Evolutionary conservation across 2,797 vertebrate genomes (phyloP).

Genomic region (Sebastes minor): DNA sequence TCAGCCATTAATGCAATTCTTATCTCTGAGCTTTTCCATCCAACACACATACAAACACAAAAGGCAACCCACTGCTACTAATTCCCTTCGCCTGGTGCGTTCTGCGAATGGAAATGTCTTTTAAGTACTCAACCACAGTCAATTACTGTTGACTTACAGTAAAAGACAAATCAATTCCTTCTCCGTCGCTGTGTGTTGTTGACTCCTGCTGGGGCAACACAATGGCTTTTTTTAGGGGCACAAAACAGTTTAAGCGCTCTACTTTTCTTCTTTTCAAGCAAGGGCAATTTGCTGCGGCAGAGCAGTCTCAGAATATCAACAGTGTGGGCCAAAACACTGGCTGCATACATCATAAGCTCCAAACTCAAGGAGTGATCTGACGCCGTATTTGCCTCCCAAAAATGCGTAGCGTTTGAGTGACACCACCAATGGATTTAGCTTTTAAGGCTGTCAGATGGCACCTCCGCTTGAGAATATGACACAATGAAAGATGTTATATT

Average conservation of each 20-base stretch:
- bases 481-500: conserved; percentile 58
- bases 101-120: conserved; percentile 48
- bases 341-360: conserved; percentile 63
- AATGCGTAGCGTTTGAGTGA: conserved; percentile 37
- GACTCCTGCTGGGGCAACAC: conserved; percentile 61
- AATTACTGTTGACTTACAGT: conserved; percentile 73
- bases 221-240: conserved; percentile 28
- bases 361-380: conserved; percentile 37
- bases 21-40: conserved; percentile 19
- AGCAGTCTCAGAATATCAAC: conserved; percentile 63
- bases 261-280: conserved; percentile 60
- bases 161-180: conserved; percentile 68
- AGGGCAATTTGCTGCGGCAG: conserved; percentile 61
- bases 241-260: conserved; percentile 63
- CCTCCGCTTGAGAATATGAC: conserved; percentile 42
- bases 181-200: conserved; percentile 44
- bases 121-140: conserved; percentile 65
- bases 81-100: conserved; percentile 43
- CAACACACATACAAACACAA: conserved; percentile 19
- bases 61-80: conserved; percentile 45
- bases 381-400: conserved; percentile 22
- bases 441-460: conserved; percentile 61
- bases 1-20: not conserved
- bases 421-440: conserved; percentile 47
- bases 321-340: conserved; percentile 49